Conservation (phyloP, 2,113 vertebrate species). For the Nesospiza acunhae region DNA sequence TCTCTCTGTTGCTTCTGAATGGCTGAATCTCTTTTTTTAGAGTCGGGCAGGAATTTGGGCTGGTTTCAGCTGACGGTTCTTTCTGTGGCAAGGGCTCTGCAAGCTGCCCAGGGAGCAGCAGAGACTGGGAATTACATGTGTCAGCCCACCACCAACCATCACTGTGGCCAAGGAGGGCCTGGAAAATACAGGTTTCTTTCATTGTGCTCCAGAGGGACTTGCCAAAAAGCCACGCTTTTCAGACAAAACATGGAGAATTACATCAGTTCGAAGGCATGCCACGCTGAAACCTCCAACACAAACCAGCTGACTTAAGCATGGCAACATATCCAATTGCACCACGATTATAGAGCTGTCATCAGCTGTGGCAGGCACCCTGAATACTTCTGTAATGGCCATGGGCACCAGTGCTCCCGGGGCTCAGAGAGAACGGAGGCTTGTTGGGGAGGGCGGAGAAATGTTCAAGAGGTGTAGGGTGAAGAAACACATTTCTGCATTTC, state of each 20-base stretch:
- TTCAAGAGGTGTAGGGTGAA: not conserved
- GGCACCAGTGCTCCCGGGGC: not conserved
- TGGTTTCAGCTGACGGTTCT: not conserved
- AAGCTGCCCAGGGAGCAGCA: not conserved
- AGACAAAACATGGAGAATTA: conserved; percentile 11
- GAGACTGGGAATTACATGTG: not conserved
- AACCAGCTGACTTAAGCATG: conserved; percentile 19
- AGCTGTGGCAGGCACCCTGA: not conserved
- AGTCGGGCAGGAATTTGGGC: not conserved
- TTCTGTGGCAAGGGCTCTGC: not conserved
- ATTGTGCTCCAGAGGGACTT: not conserved
- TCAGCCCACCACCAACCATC: not conserved
- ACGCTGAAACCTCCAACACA: not conserved
- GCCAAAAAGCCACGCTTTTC: conserved; percentile 22
- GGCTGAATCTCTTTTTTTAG: not conserved
- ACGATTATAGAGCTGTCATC: conserved; percentile 34
- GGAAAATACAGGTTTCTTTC: conserved; percentile 27
- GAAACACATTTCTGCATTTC: not conserved
- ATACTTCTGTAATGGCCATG: not conserved
- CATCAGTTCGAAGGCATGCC: conserved; percentile 21
- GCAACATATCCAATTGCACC: not conserved
- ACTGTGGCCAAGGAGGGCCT: not conserved
- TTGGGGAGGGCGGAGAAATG: not conserved
- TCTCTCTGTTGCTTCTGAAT: not conserved
- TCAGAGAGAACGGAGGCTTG: not conserved